Evolutionary conservation across 1,140 invertebrate genomes (phyloP), one percentile per base, ranked within the genome.

Genomic region (Listronotus bonariensis): DNA sequence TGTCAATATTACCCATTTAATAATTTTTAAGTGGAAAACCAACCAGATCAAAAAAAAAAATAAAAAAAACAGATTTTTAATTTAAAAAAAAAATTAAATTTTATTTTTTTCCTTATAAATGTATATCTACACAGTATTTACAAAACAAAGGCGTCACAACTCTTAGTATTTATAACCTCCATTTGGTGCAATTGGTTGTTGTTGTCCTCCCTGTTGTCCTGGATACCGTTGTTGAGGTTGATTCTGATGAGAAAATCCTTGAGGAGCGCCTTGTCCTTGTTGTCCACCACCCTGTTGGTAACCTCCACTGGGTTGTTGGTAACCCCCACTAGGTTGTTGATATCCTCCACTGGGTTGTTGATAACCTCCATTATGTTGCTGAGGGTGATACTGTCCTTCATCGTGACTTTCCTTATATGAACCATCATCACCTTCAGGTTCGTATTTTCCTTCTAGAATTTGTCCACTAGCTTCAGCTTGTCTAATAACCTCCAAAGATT

Each of bases 401-500:
- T 61, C 58, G 26, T 61, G 58, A 10, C 49, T 20, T 18, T 61
- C 58, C 15, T 43, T 48, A 38, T 61, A 61, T 31, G 52, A 48
- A 7, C 58, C 58, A 52, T 61, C 58, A 26, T 61, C 58, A 4
- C 58, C 58, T 52, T 61, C 58, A 1, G 58, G 58, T 20, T 61
- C 36, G 18, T 61, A 61, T 6, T 48, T 48, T 9, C 58, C 58
- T 61, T 61, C 58, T 0, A 61, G 9, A 31, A 52, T 42, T 11
- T 41, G 20, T 7, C 58, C 58, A 12, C 38, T 43, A 43, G 58
- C 58, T 42, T 61, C 34, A 34, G 68, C 59, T 53, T 68, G 68
- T 20, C 65, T 59, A 34, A 69, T 83, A 74, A 77, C 82, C 63
- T 84, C 79, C 18, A 85, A 61, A 5, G 82, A 72, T 43, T 78